Evolutionary conservation across 1,140 invertebrate species (phyloP), one percentile per base, ranked within the genome.

Genomic region (Zelostemma sp.): DNA sequence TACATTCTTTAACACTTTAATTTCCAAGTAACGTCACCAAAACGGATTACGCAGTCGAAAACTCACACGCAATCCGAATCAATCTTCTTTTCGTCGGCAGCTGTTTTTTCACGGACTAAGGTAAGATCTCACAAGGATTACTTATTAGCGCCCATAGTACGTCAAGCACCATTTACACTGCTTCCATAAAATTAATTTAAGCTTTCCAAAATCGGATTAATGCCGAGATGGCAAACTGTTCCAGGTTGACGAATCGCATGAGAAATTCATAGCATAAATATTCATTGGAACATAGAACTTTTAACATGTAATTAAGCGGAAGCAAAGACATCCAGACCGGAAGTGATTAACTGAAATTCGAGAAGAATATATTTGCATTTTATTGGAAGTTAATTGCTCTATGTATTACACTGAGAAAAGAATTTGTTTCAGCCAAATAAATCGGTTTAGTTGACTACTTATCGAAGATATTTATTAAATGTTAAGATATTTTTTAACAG

Each of bases 141-240:
- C 58, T 72, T 58, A 72, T 71, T 72, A 72, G 63, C 58, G 62
- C 68, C 68, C 61, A 58, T 57, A 50, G 68, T 15, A 46, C 41
- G n/a, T 51, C 31, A 12, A 1, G 47, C 47, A 25, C 53, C 18
- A 25, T 50, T 63, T 56, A 40, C 18, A 46, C 11, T 38, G n/a
- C 16, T 15, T 15, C 28, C 48, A 21, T 40, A 62, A 63, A 66
- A 74, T 76, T 68, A 71, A 73, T 70, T 62, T 47, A 46, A 40
- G 8, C 49, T 55, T 73, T 68, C 60, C 12, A 54, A 54, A 67
- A 73, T 76, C 72, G 74, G 69, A 77, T 77, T 77, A 77, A 41
- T 8, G 28, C 21, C 19, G 14, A 33, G 60, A 70, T 16, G 40
- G 12, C 21, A 38, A 33, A 33, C 18, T 43, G 50, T 28, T 45